Evolutionary conservation across 1,140 invertebrate species (phyloP), one percentile per base, ranked within the genome.

Genomic region (Thaumetopoea pityocampa): DNA sequence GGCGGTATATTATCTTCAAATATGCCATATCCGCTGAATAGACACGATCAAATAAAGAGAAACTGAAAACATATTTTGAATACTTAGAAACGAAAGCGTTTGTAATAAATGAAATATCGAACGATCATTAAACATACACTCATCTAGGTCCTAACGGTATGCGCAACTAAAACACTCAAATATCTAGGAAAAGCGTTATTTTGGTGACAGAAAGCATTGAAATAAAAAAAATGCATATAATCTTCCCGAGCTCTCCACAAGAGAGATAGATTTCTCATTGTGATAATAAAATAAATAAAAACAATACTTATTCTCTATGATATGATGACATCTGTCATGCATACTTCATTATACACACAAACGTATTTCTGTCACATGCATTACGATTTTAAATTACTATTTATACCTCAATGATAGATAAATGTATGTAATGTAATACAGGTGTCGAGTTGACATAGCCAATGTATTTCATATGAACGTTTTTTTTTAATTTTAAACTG

Each of bases 211-310:
- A 76, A 77, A 76, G 77, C 74, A 65, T 54, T 48, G 54, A 53
- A 63, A 53, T 44, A 62, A 71, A 62, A 60, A 61, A 61, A 62
- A 53, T 49, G 17, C 23, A 53, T 52, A 51, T 45, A 46, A 72
- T 56, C 80, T 84, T 84, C 80, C 78, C 68, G 80, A 84, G 80
- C 80, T 82, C 80, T 84, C 80, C 80, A 84, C 80, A 65, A 76
- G 76, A 78, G 76, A 84, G 80, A 62, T 68, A 73, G 20, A 58
- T 59, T 47, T 63, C 35, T 69, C 42, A 63, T 61, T 50, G 62
- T 55, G 63, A 52, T 63, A 62, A 67, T 56, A 53, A 57, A 51
- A 67, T 52, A 62, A 52, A 66, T 52, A 47, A 52, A 46, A 57
- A 59, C 46, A 53, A 48, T 54, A 58, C n/a, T 32, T 51, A 23